Percentiles rank a stretch among this genome's conserved stretches.
Conservation (phyloP, 2,797 vertebrate species). For the Ctenopoma kingsleyae region DNA sequence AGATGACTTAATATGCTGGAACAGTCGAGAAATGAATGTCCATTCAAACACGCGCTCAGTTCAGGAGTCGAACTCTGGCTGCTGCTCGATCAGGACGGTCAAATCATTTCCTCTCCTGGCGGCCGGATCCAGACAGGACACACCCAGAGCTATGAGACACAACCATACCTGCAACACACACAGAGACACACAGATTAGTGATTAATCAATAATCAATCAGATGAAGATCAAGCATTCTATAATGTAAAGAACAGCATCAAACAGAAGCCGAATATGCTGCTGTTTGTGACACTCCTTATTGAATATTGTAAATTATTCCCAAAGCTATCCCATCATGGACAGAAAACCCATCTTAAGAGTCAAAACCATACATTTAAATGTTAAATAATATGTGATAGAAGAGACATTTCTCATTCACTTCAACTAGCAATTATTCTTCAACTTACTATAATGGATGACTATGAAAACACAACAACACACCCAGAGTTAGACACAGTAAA, state of each 20-base stretch:
- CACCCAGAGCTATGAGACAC: slow-evolving; percentile 89
- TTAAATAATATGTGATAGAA: not conserved
- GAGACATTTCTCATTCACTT: not conserved
- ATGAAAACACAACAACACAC: not conserved
- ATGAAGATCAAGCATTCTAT: not conserved
- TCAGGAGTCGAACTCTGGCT: slow-evolving; percentile 67
- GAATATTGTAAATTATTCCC: not conserved
- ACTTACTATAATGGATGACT: not conserved
- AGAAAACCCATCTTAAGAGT: not conserved
- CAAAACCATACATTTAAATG: not conserved
- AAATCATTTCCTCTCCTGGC: slow-evolving; percentile 81
- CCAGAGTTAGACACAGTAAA: not conserved
- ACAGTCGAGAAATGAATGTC: not conserved
- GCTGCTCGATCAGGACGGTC: slow-evolving; percentile 77
- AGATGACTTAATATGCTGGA: not conserved
- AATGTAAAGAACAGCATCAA: not conserved
- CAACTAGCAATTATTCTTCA: not conserved
- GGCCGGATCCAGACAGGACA: slow-evolving; percentile 84
- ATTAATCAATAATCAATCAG: not conserved
- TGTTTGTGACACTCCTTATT: not conserved
- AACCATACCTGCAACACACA: slow-evolving; percentile 84
- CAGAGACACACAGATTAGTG: not conserved
- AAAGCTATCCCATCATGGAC: not conserved
- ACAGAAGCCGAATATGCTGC: not conserved
- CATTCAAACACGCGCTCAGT: not conserved